Conservation (phyloP, 2,113 vertebrate species). For the Rhinoderma darwinii region DNA sequence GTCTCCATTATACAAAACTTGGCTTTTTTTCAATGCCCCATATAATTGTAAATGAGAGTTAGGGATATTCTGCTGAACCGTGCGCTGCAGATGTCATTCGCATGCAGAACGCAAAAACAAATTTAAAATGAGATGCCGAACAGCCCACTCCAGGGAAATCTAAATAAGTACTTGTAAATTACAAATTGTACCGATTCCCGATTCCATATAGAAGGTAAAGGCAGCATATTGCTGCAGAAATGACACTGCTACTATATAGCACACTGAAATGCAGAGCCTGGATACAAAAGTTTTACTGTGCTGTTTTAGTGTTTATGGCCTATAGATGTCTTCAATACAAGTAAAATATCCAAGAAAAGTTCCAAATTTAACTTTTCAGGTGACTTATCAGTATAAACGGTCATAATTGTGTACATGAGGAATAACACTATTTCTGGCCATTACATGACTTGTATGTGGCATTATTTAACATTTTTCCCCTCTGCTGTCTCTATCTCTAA, state of each 20-base stretch:
- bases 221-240: slow-evolving; percentile 21
- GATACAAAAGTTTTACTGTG: background rate
- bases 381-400: background rate
- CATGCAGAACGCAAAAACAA: slow-evolving; percentile 36
- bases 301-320: background rate
- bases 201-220: background rate
- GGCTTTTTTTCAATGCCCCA: slow-evolving; percentile 46
- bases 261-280: background rate
- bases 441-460: too few relatives aligned
- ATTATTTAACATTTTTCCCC: too few relatives aligned
- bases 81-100: slow-evolving; percentile 49
- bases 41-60: slow-evolving; percentile 56
- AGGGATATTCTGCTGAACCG: slow-evolving; percentile 38
- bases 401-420: background rate
- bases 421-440: too few relatives aligned
- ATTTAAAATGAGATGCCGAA: slow-evolving; percentile 38
- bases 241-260: slow-evolving; percentile 6
- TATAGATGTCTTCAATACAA: background rate
- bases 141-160: slow-evolving; percentile 42
- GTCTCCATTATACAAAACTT: slow-evolving; percentile 38
- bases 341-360: background rate
- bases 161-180: slow-evolving; percentile 41
- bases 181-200: background rate
- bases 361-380: background rate
- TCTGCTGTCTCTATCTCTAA: too few relatives aligned